Evolutionary conservation across 1,140 invertebrate genomes (phyloP).

Genomic region (Pseudomyrmex sp.): DNA sequence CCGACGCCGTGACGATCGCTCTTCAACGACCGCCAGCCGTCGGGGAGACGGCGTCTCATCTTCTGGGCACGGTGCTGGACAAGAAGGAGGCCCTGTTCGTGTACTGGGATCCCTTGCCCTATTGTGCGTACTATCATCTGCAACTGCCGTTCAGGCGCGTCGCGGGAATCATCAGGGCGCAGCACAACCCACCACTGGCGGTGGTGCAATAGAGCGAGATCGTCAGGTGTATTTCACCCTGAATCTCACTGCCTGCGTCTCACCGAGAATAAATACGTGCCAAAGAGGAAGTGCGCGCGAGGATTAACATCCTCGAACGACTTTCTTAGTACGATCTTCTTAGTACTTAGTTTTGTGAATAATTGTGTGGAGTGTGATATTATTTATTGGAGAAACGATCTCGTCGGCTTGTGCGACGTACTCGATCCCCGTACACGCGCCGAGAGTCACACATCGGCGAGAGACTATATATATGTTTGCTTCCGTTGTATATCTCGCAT

Average conservation of each 20-base stretch:
- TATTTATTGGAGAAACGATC: conserved; percentile 40
- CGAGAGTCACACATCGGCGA: background rate
- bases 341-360: conserved; percentile 49
- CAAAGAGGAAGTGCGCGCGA: conserved; percentile 18
- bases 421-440: background rate
- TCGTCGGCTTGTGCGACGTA: background rate
- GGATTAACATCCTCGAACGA: background rate
- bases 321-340: background rate
- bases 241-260: background rate
- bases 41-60: conserved; percentile 85
- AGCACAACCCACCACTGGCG: conserved; percentile 79
- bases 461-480: background rate
- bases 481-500: background rate
- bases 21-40: conserved; percentile 80
- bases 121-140: conserved; percentile 93
- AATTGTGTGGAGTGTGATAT: conserved; percentile 51
- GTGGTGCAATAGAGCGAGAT: conserved; percentile 76
- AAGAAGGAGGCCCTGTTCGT: conserved; percentile 91
- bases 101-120: conserved; percentile 93
- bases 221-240: background rate
- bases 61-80: conserved; percentile 88
- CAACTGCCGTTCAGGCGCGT: conserved; percentile 89
- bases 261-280: conserved; percentile 6
- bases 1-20: conserved; percentile 84
- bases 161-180: conserved; percentile 83